Evolutionary conservation across 2,113 vertebrate species (phyloP).

Genomic region (Sminthopsis crassicaudata): DNA sequence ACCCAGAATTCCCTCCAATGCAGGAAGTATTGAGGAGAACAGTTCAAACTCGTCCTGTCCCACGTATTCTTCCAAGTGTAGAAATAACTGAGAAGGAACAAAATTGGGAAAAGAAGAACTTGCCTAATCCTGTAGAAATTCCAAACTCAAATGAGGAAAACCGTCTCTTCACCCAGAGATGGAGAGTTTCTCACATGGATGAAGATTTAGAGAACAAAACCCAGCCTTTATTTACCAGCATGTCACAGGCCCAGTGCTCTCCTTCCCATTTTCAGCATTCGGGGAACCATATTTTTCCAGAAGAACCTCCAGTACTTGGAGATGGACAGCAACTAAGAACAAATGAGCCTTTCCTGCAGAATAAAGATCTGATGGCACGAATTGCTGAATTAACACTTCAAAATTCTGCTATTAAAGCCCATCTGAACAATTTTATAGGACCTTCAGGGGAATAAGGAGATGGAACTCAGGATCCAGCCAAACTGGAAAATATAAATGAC

Average conservation of each 20-base stretch:
- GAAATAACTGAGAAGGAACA: slow-evolving; percentile 70
- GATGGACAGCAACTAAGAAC: slow-evolving; percentile 51
- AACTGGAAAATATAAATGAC: not conserved
- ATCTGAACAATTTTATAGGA: slow-evolving; percentile 81
- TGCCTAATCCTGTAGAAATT: slow-evolving; percentile 44
- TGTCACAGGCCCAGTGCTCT: slow-evolving; percentile 65
- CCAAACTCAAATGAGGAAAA: slow-evolving; percentile 74
- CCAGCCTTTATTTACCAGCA: slow-evolving; percentile 73
- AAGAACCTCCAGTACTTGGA: slow-evolving; percentile 9
- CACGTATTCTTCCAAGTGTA: slow-evolving; percentile 67
- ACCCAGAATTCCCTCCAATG: slow-evolving; percentile 70
- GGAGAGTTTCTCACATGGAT: slow-evolving; percentile 58
- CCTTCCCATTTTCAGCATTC: not conserved
- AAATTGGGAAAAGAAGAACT: slow-evolving; percentile 76
- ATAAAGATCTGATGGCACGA: slow-evolving; percentile 84
- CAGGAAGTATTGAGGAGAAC: slow-evolving; percentile 68
- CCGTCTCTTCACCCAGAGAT: slow-evolving; percentile 67
- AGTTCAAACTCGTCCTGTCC: slow-evolving; percentile 72
- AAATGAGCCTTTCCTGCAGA: slow-evolving; percentile 56
- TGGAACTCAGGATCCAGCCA: slow-evolving; percentile 58
- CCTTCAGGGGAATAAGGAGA: slow-evolving; percentile 69
- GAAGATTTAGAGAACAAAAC: slow-evolving; percentile 69
- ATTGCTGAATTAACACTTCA: slow-evolving; percentile 88
- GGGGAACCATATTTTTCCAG: slow-evolving; percentile 34
- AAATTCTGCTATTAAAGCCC: slow-evolving; percentile 88